Evolutionary conservation across 2,888 invertebrate species (phyloP).

Genomic region (Aporophyla nigra): DNA sequence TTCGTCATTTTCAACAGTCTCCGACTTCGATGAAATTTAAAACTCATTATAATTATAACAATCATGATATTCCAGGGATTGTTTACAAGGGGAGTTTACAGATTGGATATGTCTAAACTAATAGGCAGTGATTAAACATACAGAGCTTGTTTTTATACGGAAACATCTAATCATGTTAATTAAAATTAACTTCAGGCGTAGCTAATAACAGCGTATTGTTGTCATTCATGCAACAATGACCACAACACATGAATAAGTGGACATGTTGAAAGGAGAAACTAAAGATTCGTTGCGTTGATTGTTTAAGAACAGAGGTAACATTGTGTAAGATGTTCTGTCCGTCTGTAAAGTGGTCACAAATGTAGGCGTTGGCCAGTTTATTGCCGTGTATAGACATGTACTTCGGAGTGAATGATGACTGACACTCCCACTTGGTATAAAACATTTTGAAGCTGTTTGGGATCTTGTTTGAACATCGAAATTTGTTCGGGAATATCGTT

Average conservation of each 20-base stretch:
- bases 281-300: conserved; percentile 62
- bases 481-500: conserved; percentile 56
- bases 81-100: conserved; percentile 20
- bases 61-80: conserved; percentile 12
- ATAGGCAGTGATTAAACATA: conserved; percentile 69
- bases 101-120: conserved; percentile 49
- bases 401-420: conserved; percentile 74
- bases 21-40: conserved; percentile 20
- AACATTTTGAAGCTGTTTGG: conserved; percentile 70
- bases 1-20: neutral
- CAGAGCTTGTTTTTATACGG: conserved; percentile 74
- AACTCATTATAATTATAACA: conserved; percentile 28
- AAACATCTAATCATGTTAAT: conserved; percentile 84
- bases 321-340: conserved; percentile 65
- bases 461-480: conserved; percentile 58
- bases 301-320: conserved; percentile 66
- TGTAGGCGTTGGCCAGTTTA: conserved; percentile 73
- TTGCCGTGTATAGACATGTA: conserved; percentile 71
- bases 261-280: conserved; percentile 63
- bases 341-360: conserved; percentile 68
- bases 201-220: conserved; percentile 80
- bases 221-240: conserved; percentile 79
- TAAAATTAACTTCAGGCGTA: conserved; percentile 74
- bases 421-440: conserved; percentile 75
- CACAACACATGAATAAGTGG: conserved; percentile 64